phyloP scores from a whole-genome alignment of 2,888 invertebrate genomes.

The Lepidochitona cinerea region DNA sequence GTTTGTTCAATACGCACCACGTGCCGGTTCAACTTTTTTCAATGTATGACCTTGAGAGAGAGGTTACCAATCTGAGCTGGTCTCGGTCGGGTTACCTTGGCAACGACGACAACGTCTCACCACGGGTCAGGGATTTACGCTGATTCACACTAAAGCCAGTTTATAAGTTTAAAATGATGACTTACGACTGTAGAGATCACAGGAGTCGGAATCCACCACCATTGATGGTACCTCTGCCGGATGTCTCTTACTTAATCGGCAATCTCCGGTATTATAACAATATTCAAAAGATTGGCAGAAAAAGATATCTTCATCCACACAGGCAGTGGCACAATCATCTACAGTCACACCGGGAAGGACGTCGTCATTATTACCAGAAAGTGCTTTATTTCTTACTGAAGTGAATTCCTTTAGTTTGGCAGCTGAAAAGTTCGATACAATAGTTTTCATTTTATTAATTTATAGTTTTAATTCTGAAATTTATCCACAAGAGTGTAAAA shows the following conservation, averaged over 20 bases:
- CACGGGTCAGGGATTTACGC: too few species aligned
- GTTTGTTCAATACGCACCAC: too few species aligned
- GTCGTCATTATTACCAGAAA: conserved; percentile 40
- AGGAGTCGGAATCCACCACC: background rate
- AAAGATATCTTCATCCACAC: conserved; percentile 39
- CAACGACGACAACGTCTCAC: too few species aligned
- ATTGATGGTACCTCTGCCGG: conserved; percentile 34
- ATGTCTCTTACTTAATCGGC: conserved; percentile 44
- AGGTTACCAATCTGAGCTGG: too few species aligned
- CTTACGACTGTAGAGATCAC: conserved; percentile 8
- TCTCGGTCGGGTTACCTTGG: too few species aligned
- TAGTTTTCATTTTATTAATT: too few species aligned
- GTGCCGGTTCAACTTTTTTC: too few species aligned
- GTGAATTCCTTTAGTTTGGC: background rate
- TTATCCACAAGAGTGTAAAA: too few species aligned
- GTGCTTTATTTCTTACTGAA: conserved; percentile 29
- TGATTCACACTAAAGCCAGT: too few species aligned
- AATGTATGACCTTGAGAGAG: too few species aligned
- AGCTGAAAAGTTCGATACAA: background rate
- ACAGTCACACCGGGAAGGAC: conserved; percentile 44
- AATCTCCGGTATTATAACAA: conserved; percentile 44
- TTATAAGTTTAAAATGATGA: too few species aligned
- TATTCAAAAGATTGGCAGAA: conserved; percentile 53
- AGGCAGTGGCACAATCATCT: conserved; percentile 52
- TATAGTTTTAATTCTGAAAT: too few species aligned